Conservation (phyloP, 1,140 invertebrate species). For the honey bee (Apis mellifera) region Amel_HAv3.1 CM009942.2:3882001-3882500, state of each 20-base stretch:
- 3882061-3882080: conserved; percentile 84
- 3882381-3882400: conserved; percentile 65
- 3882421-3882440: conserved; percentile 79
- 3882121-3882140: conserved; percentile 91
- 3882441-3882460: conserved; percentile 85
- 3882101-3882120: conserved; percentile 93
- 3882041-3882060: conserved; percentile 87
- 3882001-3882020: conserved; percentile 43
- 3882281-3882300: conserved; percentile 91
- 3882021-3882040: conserved; percentile 88
- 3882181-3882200: conserved; percentile 90
- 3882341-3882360: background rate
- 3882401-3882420: conserved; percentile 74
- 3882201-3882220: conserved; percentile 91
- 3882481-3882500: conserved; percentile 91
- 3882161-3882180: conserved; percentile 87
- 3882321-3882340: conserved; percentile 43
- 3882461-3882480: conserved; percentile 89
- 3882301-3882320: conserved; percentile 76
- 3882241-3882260: conserved; percentile 89
- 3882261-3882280: conserved; percentile 91
- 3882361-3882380: background rate
- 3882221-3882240: conserved; percentile 91
- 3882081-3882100: conserved; percentile 88
- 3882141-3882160: conserved; percentile 90